Evolutionary conservation across 37 sponge, comb jelly and placozoan genomes (phyloP), one percentile per base, ranked within the genome.

Genomic region (Beroe ovata): DNA sequence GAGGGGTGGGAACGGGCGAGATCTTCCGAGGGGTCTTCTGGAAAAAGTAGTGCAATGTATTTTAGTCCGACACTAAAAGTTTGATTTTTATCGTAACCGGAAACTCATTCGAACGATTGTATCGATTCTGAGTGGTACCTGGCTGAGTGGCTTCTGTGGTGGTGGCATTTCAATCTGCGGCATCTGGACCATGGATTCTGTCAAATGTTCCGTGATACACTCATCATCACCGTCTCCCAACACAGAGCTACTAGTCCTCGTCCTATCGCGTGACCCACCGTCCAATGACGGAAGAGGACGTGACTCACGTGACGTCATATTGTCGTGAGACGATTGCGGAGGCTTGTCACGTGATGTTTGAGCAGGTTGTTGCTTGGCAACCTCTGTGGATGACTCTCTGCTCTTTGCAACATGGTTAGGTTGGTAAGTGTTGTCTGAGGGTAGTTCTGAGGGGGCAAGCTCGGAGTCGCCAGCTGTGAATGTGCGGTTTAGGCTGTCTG

Each of bases 131-230:
- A n/a, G n/a, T n/a, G n/a, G n/a, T n/a, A 66, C 69, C 69, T 33
- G 69, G 30, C 8, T 18, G 19, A 30, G 69, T 33, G 47, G 47
- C 41, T 77, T 77, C n/a, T n/a, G n/a, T 4, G 84, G 84, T 8
- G 42, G 54, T 32, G 84, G 84, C 54, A 77, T 77, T 28, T 39
- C 42, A 77, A 77, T 77, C 54, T 77, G 54, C 1, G 84, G 84
- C 41, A 77, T 77, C 54, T 77, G 84, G 1, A 77, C 28, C 84
- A 77, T 77, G 4, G 84, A 77, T 54, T 77, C 84, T 36, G 84
- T 77, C 41, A 77, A 3, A 20, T 77, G 84, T 20, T 77, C 84
- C n/a, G 84, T 40, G 2, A 77, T 25, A 16, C 28, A 6, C 14
- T 77, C 84, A 1, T 41, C 84, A 30, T 77, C 84, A 11, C 6